phyloP scores from a whole-genome alignment of 1,140 invertebrate species.

The Drosophila malerkotliana region DNA sequence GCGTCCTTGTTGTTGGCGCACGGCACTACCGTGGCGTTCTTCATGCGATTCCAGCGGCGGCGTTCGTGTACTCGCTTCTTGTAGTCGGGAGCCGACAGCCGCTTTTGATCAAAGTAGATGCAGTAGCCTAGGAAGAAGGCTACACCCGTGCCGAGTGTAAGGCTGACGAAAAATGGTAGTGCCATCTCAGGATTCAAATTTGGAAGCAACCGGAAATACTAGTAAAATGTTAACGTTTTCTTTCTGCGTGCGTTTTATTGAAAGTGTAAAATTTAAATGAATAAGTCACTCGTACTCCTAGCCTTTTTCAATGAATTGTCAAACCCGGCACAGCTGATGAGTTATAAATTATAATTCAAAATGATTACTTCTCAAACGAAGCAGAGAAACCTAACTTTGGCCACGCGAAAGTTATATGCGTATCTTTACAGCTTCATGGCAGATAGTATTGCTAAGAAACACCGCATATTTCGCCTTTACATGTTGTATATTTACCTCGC shows the following conservation, averaged over 20 bases:
- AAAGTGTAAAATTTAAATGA: too few species aligned
- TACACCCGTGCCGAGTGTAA: neutral
- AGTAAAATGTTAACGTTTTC: neutral
- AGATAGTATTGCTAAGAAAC: too few species aligned
- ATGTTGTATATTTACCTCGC: too few species aligned
- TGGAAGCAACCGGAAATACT: neutral
- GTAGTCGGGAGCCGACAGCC: conserved; percentile 10
- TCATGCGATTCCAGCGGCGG: conserved; percentile 1
- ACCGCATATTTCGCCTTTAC: too few species aligned
- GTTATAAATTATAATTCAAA: too few species aligned
- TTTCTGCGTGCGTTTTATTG: neutral
- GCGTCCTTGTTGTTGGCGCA: neutral
- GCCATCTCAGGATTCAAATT: conserved; percentile 8
- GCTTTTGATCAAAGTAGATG: conserved; percentile 17
- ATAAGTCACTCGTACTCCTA: too few species aligned
- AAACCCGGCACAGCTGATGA: too few species aligned
- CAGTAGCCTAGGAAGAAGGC: conserved; percentile 8
- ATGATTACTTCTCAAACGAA: too few species aligned
- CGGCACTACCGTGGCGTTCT: neutral
- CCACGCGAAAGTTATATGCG: too few species aligned
- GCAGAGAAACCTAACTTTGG: too few species aligned
- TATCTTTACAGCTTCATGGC: too few species aligned
- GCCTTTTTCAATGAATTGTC: too few species aligned
- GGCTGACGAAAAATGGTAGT: neutral
- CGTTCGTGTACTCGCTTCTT: conserved; percentile 11